phyloP scores from a whole-genome alignment of 2,888 invertebrate genomes.

The Cephonodes hylas region DNA sequence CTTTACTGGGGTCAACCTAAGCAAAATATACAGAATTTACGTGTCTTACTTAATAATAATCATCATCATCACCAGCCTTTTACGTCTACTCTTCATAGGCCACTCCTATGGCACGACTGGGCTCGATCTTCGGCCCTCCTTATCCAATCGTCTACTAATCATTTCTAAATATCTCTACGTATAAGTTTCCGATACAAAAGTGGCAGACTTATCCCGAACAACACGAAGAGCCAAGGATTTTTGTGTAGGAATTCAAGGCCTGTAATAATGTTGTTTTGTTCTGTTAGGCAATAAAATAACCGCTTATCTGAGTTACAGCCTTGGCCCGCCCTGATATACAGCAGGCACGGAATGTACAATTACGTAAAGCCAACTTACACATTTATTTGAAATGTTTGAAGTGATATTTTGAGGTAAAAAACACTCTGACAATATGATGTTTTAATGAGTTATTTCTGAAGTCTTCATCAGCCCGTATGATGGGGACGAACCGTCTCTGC shows the following conservation, averaged over 20 bases:
- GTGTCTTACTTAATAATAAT: no score
- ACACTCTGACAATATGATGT: not conserved
- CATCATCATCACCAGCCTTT: no score
- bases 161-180: no score
- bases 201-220: not conserved
- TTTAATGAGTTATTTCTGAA: not conserved
- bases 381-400: not conserved
- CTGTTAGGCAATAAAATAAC: slow-evolving; percentile 7
- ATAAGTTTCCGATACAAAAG: not conserved
- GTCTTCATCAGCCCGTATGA: no score
- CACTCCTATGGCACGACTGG: no score
- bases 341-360: slow-evolving; percentile 8
- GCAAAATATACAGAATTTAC: no score
- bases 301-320: slow-evolving; percentile 13
- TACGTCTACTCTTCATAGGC: no score
- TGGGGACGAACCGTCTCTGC: no score
- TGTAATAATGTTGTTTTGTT: slow-evolving; percentile 2
- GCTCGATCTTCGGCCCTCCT: no score
- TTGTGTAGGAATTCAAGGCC: not conserved
- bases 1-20: no score
- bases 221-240: not conserved
- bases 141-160: no score
- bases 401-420: not conserved
- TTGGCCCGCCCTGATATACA: not conserved
- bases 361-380: slow-evolving; percentile 4